Percentiles rank a stretch among this genome's conserved stretches.
Conservation (phyloP, 1,140 invertebrate species). For the Pseudobourletiella spinata region DNA sequence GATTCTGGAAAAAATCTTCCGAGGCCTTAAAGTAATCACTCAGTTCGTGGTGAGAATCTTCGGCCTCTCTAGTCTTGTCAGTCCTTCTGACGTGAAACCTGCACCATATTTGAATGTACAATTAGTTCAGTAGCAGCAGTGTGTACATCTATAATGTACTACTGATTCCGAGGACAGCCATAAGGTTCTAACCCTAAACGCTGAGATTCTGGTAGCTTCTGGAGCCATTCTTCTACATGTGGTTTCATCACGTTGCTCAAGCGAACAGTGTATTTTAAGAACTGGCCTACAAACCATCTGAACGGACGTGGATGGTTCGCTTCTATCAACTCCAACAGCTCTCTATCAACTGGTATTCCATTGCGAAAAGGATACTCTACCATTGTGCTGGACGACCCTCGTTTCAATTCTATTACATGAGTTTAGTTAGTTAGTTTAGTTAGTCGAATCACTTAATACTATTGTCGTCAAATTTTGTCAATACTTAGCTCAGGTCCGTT, state of each 20-base stretch:
- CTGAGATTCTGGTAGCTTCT: too few species aligned
- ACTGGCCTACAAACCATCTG: neutral
- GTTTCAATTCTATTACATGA: too few species aligned
- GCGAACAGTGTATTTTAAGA: neutral
- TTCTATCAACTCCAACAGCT: neutral
- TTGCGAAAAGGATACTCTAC: neutral
- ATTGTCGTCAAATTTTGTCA: neutral
- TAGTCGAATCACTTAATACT: too few species aligned
- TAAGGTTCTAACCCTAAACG: too few species aligned
- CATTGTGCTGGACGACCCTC: too few species aligned
- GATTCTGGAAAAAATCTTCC: neutral
- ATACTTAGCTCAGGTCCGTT: neutral
- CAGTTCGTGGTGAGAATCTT: neutral
- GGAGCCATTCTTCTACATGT: too few species aligned
- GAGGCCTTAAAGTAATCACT: neutral
- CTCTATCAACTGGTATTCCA: neutral
- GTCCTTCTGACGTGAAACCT: neutral
- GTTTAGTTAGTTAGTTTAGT: too few species aligned
- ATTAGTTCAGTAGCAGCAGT: neutral
- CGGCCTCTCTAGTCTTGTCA: neutral
- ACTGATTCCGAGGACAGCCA: too few species aligned
- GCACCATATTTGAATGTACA: neutral
- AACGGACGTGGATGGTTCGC: neutral
- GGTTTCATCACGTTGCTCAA: neutral
- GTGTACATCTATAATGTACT: neutral